Evolutionary conservation across 2,797 vertebrate species (phyloP), one percentile per base, ranked within the genome.

Genomic region (Enteromius mattozi): DNA sequence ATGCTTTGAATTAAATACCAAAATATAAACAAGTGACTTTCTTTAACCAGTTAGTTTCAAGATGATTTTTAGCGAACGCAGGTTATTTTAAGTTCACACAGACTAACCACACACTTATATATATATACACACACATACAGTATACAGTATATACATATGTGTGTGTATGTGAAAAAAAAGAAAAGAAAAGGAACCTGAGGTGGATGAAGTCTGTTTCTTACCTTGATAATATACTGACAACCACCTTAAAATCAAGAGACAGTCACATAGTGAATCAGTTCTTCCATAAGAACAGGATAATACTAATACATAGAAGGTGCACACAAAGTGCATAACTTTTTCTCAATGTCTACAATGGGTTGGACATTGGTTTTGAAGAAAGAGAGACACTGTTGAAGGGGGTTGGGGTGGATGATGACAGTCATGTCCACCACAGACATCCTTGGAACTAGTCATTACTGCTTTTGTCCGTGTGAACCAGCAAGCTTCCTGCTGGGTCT

Each of bases 401-500:
- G 82, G 19, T 81, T 77, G 65, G 76, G 78, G 59, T 75, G 80
- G 84, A 87, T 85, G 88, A 90, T 68, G 78, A 88, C 85, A 86
- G 83, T 80, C 65, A 85, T 90, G 88, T 89, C 88, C 89, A 88
- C 61, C 89, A 92, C 90, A 90, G 92, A 93, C 89, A 91, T 88
- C 89, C 87, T 74, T 88, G 88, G 93, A 91, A 88, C 87, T 24
- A 91, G 91, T 91, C 90, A 89, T 87, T 91, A 88, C 89, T 90
- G 92, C 89, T 93, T 93, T 92, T 91, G 89, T 94, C 90, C 69
- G 87, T 95, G 95, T 94, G 92, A 95, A 94, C 92, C 86, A 92
- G 92, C 86, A 88, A 92, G 92, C 90, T 97, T 97, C 88, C 97
- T 97, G 51, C 96, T 96, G 91, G 92, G 95, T 88, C 95, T 97